phyloP scores from a whole-genome alignment of 2,888 invertebrate genomes.

The Baronia brevicornis region DNA sequence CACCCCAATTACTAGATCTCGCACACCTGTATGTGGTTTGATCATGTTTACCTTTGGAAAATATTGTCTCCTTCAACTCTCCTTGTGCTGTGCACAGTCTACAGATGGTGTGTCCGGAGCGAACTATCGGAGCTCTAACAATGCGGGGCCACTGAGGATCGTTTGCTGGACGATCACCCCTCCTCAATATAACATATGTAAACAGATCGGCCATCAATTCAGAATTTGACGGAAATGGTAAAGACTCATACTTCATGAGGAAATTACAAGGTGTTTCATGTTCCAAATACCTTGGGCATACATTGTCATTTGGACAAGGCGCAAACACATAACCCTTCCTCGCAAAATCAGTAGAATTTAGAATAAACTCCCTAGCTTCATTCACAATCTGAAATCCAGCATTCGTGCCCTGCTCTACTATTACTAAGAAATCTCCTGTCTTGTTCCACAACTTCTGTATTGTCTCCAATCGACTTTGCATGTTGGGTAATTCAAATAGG shows the following conservation, averaged over 20 bases:
- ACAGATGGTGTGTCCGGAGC: conserved; percentile 85
- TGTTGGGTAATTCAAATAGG: conserved; percentile 85
- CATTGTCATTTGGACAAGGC: conserved; percentile 89
- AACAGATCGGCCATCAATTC: conserved; percentile 76
- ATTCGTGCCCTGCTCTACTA: conserved; percentile 89
- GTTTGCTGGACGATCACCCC: conserved; percentile 75
- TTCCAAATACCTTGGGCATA: conserved; percentile 82
- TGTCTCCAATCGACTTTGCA: conserved; percentile 79
- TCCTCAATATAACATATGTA: conserved; percentile 88
- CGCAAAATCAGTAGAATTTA: conserved; percentile 63
- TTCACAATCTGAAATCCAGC: conserved; percentile 88
- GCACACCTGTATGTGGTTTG: conserved; percentile 86
- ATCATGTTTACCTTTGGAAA: conserved; percentile 84
- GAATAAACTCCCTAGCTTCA: conserved; percentile 89
- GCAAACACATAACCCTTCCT: conserved; percentile 80
- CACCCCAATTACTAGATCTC: conserved; percentile 85
- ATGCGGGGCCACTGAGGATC: conserved; percentile 86
- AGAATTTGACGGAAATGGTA: conserved; percentile 64
- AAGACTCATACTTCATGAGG: conserved; percentile 75
- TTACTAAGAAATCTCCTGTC: conserved; percentile 86
- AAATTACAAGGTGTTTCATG: conserved; percentile 88
- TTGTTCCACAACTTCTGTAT: conserved; percentile 90
- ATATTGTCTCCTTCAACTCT: conserved; percentile 83
- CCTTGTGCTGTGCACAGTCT: conserved; percentile 85
- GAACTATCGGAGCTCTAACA: conserved; percentile 80